phyloP scores from a whole-genome alignment of 1,140 invertebrate genomes.

The Diplogasteroides magnus region DNA sequence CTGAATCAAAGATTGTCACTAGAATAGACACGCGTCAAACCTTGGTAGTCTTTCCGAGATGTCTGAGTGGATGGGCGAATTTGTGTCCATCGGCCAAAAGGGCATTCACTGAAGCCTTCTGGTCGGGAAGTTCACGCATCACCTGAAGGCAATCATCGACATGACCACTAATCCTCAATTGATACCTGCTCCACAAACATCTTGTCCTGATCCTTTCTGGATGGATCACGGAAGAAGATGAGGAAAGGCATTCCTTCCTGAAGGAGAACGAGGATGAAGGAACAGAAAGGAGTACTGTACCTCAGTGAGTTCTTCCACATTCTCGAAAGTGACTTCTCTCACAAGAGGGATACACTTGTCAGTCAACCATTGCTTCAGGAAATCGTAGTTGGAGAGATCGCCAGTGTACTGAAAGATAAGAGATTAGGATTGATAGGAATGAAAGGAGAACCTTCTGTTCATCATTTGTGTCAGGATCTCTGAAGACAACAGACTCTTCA shows the following conservation, averaged over 20 bases:
- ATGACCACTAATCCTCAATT: slow-evolving; percentile 2
- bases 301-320: slow-evolving; percentile 91
- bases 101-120: slow-evolving; percentile 82
- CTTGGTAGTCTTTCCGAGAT: slow-evolving; percentile 80
- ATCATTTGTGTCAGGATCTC: slow-evolving; percentile 46
- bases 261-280: background rate
- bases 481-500: slow-evolving; percentile 42
- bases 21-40: background rate
- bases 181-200: slow-evolving; percentile 46
- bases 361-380: slow-evolving; percentile 73
- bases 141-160: slow-evolving; percentile 31
- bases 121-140: slow-evolving; percentile 45
- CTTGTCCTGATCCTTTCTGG: slow-evolving; percentile 48
- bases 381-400: slow-evolving; percentile 58
- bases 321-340: slow-evolving; percentile 92
- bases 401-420: slow-evolving; percentile 56
- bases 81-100: slow-evolving; percentile 86
- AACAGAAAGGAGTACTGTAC: background rate
- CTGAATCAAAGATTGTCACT: background rate
- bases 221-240: slow-evolving; percentile 77
- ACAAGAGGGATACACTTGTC: slow-evolving; percentile 70
- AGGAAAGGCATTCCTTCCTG: slow-evolving; percentile 90
- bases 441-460: slow-evolving; percentile 42
- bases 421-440: background rate
- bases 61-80: slow-evolving; percentile 95